Evolutionary conservation across 2,113 vertebrate genomes (phyloP).

Genomic region (Tauraco erythrolophus): DNA sequence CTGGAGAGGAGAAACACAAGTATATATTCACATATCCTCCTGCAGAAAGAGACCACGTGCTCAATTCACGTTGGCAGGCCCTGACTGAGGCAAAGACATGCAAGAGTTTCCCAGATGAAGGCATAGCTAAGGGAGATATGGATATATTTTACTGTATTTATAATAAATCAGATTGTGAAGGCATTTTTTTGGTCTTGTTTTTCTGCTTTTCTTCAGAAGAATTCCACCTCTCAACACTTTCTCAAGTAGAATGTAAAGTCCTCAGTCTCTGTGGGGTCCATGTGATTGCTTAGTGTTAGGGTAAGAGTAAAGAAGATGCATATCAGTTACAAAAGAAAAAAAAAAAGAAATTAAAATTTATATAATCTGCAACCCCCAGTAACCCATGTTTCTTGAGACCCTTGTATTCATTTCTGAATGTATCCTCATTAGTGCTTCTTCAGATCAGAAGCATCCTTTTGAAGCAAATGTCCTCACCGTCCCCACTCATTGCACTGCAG

Average conservation of each 20-base stretch:
- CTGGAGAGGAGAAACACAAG: neutral
- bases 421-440: neutral
- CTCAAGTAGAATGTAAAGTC: neutral
- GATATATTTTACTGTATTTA: neutral
- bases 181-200: neutral
- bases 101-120: neutral
- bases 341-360: neutral
- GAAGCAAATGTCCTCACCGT: neutral
- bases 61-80: neutral
- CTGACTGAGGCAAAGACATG: neutral
- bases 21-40: neutral
- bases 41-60: neutral
- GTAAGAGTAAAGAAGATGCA: neutral
- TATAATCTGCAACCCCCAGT: neutral
- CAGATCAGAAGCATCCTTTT: neutral
- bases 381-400: neutral
- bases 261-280: neutral
- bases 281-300: neutral
- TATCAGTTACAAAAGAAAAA: neutral
- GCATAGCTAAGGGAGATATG: neutral
- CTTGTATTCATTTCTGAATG: neutral
- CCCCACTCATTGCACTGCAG: neutral
- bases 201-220: neutral
- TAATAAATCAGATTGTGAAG: neutral
- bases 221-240: fast-evolving